These are phyloP conservation scores for Scyliorhinus canicula DNA, from an alignment of 2,797 vertebrate genomes.

Conservation along the genomic window DNA sequence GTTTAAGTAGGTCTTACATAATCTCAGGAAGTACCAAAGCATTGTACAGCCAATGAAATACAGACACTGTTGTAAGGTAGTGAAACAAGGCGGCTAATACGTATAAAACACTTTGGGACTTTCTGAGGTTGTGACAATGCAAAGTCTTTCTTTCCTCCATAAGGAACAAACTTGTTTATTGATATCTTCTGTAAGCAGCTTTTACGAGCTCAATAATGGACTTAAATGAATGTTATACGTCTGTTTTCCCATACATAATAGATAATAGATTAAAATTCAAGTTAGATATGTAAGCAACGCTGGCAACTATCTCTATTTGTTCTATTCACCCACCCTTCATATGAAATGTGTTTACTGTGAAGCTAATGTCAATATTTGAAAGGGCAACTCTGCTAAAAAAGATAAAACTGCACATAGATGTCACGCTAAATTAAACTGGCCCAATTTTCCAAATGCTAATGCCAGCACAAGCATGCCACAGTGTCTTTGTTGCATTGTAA, in stretches of 20 bases:
- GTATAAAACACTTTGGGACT: neutral
- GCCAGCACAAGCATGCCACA: neutral
- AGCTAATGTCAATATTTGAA: neutral
- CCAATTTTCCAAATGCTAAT: neutral
- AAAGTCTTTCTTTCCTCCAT: neutral
- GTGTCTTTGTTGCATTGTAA: neutral
- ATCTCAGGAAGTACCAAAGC: neutral
- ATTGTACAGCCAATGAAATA: neutral
- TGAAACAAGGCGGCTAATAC: neutral
- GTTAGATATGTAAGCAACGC: neutral
- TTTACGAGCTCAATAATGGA: neutral
- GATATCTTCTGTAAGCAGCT: neutral
- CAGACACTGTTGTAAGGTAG: neutral
- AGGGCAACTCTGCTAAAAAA: neutral
- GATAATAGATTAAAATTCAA: slow-evolving; percentile 17
- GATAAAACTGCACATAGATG: neutral
- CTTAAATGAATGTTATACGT: neutral
- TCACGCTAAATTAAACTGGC: neutral
- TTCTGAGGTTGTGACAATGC: neutral
- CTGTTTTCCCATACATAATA: neutral
- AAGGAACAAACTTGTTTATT: neutral
- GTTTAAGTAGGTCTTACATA: neutral
- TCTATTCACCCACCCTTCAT: neutral
- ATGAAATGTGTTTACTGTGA: neutral
- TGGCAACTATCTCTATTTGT: neutral